Percentiles rank a stretch among this genome's conserved stretches.
Conservation (phyloP, 1,140 invertebrate genomes). For the Andrena cerasifolii region DNA sequence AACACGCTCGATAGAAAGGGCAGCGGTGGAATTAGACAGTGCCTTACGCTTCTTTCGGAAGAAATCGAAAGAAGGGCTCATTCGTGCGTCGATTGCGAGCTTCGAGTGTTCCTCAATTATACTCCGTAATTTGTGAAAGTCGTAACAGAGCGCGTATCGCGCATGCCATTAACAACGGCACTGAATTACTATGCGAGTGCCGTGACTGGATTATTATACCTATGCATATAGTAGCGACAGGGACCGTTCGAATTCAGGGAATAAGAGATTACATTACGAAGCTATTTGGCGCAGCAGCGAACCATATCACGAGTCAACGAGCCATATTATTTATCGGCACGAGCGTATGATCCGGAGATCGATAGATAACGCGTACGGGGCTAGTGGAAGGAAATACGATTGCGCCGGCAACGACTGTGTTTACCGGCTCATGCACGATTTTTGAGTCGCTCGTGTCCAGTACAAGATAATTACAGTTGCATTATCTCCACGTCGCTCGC, state of each 20-base stretch:
- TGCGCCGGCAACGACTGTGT: slow-evolving; percentile 57
- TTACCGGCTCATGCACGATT: slow-evolving; percentile 49
- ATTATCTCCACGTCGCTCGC: slow-evolving; percentile 78
- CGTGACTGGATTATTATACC: neutral
- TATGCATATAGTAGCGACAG: neutral
- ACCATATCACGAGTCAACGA: slow-evolving; percentile 18
- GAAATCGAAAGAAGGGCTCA: no score
- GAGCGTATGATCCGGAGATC: slow-evolving; percentile 49
- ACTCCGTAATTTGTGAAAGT: no score
- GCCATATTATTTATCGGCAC: slow-evolving; percentile 64
- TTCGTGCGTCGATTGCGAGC: no score
- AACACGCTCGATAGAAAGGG: neutral
- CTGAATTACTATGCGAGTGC: neutral
- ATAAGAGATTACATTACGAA: slow-evolving; percentile 11
- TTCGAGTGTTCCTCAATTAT: no score
- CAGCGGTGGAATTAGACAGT: neutral
- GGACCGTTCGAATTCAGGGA: neutral
- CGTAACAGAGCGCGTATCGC: no score
- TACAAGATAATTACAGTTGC: slow-evolving; percentile 75
- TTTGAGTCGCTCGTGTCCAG: neutral
- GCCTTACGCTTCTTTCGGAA: neutral
- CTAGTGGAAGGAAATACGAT: slow-evolving; percentile 43
- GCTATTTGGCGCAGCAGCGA: slow-evolving; percentile 15
- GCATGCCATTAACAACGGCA: neutral
- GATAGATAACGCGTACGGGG: slow-evolving; percentile 48